Percentiles rank a stretch among this genome's conserved stretches.
Evolutionary conservation across 2,113 vertebrate genomes (phyloP).

Genomic region (Gymnogyps californianus): DNA sequence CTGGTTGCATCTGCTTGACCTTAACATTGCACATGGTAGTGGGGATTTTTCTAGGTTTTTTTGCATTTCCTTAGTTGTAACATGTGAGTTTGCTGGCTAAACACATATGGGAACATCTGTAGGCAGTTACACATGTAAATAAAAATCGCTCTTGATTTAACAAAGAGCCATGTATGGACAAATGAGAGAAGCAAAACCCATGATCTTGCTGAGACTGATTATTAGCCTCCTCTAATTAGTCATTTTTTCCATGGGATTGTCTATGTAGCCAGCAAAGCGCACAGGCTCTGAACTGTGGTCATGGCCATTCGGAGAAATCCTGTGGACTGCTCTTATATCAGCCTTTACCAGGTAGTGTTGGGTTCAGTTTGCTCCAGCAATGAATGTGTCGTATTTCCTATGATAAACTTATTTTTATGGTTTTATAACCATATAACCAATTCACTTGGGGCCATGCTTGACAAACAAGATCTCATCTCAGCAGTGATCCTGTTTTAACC

Average conservation of each 20-base stretch:
- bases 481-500: not conserved
- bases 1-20: not conserved
- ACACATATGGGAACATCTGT: not conserved
- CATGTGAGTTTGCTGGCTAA: not conserved
- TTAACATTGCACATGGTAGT: not conserved
- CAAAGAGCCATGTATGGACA: not conserved
- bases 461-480: not conserved
- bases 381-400: not conserved
- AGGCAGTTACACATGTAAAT: not conserved
- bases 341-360: fast-evolving
- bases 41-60: not conserved
- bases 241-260: not conserved
- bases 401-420: not conserved
- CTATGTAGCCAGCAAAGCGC: not conserved
- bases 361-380: not conserved
- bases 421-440: not conserved
- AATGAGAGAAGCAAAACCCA: not conserved
- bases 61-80: not conserved
- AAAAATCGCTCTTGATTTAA: not conserved
- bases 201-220: not conserved
- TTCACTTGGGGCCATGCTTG: not conserved
- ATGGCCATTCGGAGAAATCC: not conserved
- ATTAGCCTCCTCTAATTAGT: not conserved
- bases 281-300: not conserved
- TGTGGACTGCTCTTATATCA: not conserved